These are phyloP conservation scores for Epirrhoe tristata DNA, from an alignment of 2,888 invertebrate genomes.

Conservation along the genomic window DNA sequence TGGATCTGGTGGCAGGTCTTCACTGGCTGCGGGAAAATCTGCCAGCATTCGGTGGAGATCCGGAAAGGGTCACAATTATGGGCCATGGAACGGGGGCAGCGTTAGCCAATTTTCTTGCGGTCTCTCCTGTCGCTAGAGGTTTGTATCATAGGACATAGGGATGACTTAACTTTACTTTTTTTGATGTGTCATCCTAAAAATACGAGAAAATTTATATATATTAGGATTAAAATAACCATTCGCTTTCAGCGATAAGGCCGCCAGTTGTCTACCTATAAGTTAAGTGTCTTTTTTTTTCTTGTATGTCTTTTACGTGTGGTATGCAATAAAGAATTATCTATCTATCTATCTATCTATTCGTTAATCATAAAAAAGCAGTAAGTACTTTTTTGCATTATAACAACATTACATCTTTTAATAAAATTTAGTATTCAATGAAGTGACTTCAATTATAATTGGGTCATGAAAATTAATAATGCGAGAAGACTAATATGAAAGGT, in stretches of 20 bases:
- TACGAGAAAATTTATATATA: too few species aligned
- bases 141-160: conserved; percentile 47
- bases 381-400: too few species aligned
- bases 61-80: conserved; percentile 95
- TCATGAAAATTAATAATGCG: background rate
- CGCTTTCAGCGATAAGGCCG: too few species aligned
- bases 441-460: background rate
- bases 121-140: conserved; percentile 98
- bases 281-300: too few species aligned
- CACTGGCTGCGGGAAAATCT: conserved; percentile 99
- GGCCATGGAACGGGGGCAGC: conserved; percentile 99
- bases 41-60: conserved; percentile 97
- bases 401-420: background rate
- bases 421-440: background rate
- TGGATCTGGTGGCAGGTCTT: conserved; percentile 97
- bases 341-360: too few species aligned
- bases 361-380: too few species aligned
- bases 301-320: too few species aligned
- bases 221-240: too few species aligned
- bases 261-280: too few species aligned
- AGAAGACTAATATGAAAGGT: background rate
- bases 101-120: conserved; percentile 97
- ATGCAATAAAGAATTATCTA: too few species aligned
- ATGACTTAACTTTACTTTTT: background rate
- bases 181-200: too few species aligned